Evolutionary conservation across 2,113 vertebrate genomes (phyloP), one percentile per base, ranked within the genome.

Genomic region (Lasiurus cinereus): DNA sequence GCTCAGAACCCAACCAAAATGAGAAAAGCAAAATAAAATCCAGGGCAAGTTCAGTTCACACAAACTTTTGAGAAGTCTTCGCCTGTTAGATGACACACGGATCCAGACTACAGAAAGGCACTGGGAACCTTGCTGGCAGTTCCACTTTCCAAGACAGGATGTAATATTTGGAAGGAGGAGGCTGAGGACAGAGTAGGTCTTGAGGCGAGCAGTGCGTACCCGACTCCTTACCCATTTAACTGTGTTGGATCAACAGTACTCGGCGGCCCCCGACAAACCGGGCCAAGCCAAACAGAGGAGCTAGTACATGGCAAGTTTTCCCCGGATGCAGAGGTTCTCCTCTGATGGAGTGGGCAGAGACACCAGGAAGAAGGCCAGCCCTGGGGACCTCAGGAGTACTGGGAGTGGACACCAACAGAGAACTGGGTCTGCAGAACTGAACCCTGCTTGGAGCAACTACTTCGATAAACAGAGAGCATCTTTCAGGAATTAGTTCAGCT

Each of bases 11-110:
- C 88, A 89, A 50, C 39, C 72, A 90, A 92, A 94, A 84, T 15
- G 72, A 88, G 67, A 73, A 92, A 93, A 94, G 88, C 78, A 91
- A 96, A 94, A 92, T 48, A 94, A 72, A 90, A 73, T 72, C 74
- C 86, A 88, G 59, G 48, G 50, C 27, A 78, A 88, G 76, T 82
- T 73, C 72, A 88, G 77, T 72, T 21, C 89, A 94, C 11, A 90
- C 12, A 92, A 92, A 88, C 54, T 80, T 91, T 22, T 64, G 88
- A 78, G 80, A 93, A 96, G 73, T 36, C 67, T 87, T 50, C 43
- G 39, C 62, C 43, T 69, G 39, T 50, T 93, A 36, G 83, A 67
- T 94, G 46, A 78, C 54, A 93, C 72, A 93, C 24, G 82, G 52
- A 67, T 88, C 15, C 70, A 69, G 54, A 69, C 16, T 22, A 54